Conservation (phyloP, 2,797 vertebrate genomes). For the Kryptolebias ocellatus region DNA sequence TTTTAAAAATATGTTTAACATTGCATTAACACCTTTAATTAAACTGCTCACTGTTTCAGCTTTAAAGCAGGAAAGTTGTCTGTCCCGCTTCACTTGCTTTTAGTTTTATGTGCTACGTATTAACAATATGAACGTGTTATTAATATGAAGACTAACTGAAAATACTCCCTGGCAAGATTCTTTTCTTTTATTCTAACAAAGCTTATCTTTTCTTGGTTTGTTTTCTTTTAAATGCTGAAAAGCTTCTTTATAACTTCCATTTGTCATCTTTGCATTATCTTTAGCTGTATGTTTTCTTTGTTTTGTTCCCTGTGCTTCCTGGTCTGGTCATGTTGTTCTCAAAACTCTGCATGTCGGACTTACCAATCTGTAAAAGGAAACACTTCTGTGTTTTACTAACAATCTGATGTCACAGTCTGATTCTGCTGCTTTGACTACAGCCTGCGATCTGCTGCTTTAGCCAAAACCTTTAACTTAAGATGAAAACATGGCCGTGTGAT, state of each 20-base stretch:
- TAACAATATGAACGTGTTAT: constrained; percentile 9
- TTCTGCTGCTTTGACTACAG: constrained; percentile 7
- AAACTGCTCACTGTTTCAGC: constrained; percentile 29
- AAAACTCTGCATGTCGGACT: constrained; percentile 30
- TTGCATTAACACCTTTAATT: constrained; percentile 52
- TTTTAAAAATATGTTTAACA: constrained; percentile 27
- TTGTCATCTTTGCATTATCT: not conserved
- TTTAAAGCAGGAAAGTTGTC: constrained; percentile 2
- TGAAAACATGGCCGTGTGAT: constrained; percentile 14
- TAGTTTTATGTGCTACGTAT: constrained; percentile 24
- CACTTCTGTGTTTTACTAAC: constrained; percentile 20
- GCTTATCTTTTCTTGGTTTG: not conserved
- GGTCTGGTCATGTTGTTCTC: not conserved
- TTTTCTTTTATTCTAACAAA: not conserved
- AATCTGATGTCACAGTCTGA: constrained; percentile 17
- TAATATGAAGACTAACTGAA: constrained; percentile 22
- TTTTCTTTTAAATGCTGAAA: not conserved
- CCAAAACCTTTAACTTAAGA: constrained; percentile 24
- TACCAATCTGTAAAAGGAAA: constrained; percentile 8
- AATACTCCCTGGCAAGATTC: constrained; percentile 18
- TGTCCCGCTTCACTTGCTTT: constrained; percentile 45
- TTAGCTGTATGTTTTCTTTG: constrained; percentile 1
- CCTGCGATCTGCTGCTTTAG: constrained; percentile 27
- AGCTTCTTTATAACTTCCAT: constrained; percentile 11
- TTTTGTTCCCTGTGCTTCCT: not conserved